phyloP scores from a whole-genome alignment of 1,140 invertebrate genomes.

The Drosophila nigrodunni region DNA sequence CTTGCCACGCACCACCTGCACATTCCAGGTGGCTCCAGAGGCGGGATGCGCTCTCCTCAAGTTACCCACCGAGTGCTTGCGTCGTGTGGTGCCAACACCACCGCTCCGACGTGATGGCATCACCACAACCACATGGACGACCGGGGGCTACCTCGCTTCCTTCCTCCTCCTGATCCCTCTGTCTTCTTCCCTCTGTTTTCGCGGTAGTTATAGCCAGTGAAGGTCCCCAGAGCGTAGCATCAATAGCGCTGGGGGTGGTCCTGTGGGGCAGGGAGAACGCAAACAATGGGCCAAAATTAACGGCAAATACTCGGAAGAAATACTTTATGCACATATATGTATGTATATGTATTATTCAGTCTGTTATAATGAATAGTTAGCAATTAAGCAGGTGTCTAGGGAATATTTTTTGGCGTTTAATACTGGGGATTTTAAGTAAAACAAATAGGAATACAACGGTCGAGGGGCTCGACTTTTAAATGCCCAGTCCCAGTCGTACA shows the following conservation, averaged over 20 bases:
- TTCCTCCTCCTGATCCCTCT: background rate
- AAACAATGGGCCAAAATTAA: background rate
- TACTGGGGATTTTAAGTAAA: too few species aligned
- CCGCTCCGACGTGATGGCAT: constrained; percentile 84
- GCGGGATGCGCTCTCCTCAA: constrained; percentile 88
- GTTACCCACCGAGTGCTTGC: constrained; percentile 86
- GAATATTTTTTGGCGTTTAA: too few species aligned
- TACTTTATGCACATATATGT: background rate
- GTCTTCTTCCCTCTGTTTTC: too few species aligned
- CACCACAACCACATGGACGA: constrained; percentile 53
- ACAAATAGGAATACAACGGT: too few species aligned
- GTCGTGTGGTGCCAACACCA: constrained; percentile 84
- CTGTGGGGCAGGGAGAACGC: too few species aligned
- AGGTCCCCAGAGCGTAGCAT: background rate
- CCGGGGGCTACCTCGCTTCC: background rate
- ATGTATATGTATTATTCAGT: background rate
- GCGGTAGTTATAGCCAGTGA: background rate
- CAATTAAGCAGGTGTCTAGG: too few species aligned
- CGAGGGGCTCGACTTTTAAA: too few species aligned
- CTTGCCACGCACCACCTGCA: constrained; percentile 91
- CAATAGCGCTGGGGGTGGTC: too few species aligned
- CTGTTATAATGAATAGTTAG: too few species aligned
- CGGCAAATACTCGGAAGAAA: background rate
- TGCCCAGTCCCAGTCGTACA: too few species aligned
- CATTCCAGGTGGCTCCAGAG: constrained; percentile 89